Conservation (phyloP, 2,888 invertebrate genomes). For the Pycnomerus fuliginosus region DNA sequence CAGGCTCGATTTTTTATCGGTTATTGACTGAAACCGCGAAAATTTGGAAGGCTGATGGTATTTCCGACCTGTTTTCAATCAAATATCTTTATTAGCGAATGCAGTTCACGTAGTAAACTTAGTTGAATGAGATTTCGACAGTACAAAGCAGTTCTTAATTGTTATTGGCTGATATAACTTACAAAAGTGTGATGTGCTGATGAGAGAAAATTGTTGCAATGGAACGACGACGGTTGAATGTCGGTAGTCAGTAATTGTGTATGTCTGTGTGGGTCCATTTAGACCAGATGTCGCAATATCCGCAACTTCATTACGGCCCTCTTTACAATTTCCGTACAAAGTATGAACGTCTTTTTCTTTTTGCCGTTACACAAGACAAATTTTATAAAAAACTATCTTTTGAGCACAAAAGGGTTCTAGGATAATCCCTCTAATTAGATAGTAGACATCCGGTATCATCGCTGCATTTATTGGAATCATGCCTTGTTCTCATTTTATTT, state of each 20-base stretch:
- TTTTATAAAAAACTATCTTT: no score
- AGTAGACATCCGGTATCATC: no score
- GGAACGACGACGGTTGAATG: conserved; percentile 20
- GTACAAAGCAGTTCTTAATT: conserved; percentile 2
- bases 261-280: conserved; percentile 37
- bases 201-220: conserved; percentile 24
- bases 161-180: conserved; percentile 22
- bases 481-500: no score
- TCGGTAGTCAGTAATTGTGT: conserved; percentile 32
- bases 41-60: no score
- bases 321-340: conserved; percentile 33
- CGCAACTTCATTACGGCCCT: conserved; percentile 37
- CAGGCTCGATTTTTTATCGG: not conserved
- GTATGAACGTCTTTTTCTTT: conserved; percentile 24
- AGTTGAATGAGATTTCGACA: conserved; percentile 1
- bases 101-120: not conserved
- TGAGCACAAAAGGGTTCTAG: no score
- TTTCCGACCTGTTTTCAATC: no score
- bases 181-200: conserved; percentile 24
- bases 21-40: conserved; percentile 1
- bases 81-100: not conserved
- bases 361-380: no score
- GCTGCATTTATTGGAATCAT: no score
- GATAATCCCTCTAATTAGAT: no score
- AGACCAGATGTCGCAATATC: conserved; percentile 38